A percentile compares a stretch with the other conserved stretches of the same genome.
phyloP scores from a whole-genome alignment of 1,140 invertebrate genomes.

The Diorhabda elongata region DNA sequence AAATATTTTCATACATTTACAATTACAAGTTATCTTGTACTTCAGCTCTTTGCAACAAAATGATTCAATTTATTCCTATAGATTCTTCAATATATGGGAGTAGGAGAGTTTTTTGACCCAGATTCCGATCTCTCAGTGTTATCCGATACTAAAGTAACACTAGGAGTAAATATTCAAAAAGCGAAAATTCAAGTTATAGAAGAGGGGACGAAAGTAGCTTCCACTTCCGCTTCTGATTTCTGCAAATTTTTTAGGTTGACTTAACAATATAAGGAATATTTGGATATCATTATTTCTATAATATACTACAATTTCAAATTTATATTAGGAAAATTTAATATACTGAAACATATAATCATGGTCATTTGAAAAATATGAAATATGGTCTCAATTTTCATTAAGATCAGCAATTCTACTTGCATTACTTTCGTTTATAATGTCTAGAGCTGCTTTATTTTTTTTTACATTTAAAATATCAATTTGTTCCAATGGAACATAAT shows the following conservation, averaged over 20 bases:
- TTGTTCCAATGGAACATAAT: neutral
- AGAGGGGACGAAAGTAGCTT: constrained; percentile 71
- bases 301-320: no score
- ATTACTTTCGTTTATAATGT: neutral
- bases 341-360: neutral
- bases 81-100: constrained; percentile 62
- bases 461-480: neutral
- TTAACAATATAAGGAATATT: no score
- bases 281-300: no score
- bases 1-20: no score
- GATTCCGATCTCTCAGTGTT: constrained; percentile 61
- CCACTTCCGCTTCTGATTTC: constrained; percentile 63
- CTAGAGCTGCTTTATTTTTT: neutral
- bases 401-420: neutral
- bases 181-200: constrained; percentile 77
- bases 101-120: constrained; percentile 61
- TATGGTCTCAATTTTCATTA: neutral
- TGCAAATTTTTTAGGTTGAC: no score
- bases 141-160: constrained; percentile 51
- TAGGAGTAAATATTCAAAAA: constrained; percentile 70
- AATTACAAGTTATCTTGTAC: no score
- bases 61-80: constrained; percentile 38
- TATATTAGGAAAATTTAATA: no score
- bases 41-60: neutral
- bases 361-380: neutral